Percentiles rank a stretch among this genome's conserved stretches.
phyloP scores from a whole-genome alignment of 2,797 vertebrate genomes.

The Nannoperca australis region DNA sequence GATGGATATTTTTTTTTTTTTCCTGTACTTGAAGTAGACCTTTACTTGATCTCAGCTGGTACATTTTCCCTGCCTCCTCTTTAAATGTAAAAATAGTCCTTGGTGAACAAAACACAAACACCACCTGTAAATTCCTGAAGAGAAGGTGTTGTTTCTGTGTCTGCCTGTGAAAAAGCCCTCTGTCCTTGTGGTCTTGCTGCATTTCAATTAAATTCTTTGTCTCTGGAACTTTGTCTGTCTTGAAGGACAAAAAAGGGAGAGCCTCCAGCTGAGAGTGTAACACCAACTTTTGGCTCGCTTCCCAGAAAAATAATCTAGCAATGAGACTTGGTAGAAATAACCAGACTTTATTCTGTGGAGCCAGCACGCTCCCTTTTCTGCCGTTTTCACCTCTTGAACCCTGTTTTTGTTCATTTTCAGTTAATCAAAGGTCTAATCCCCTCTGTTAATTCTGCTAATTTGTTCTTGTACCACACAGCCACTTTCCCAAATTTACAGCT shows the following conservation, averaged over 20 bases:
- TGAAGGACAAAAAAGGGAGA: constrained; percentile 49
- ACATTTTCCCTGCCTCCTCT: neutral
- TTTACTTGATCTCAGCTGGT: neutral
- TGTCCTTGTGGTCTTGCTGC: neutral
- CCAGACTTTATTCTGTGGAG: constrained; percentile 33
- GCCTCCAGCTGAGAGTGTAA: constrained; percentile 31
- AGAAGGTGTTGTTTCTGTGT: neutral
- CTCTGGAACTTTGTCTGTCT: constrained; percentile 4
- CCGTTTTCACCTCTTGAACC: constrained; percentile 56
- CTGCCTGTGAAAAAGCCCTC: neutral
- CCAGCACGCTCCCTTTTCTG: constrained; percentile 5
- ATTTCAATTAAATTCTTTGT: constrained; percentile 30
- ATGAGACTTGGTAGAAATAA: constrained; percentile 45
- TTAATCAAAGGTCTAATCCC: constrained; percentile 64
- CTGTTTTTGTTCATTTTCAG: constrained; percentile 60
- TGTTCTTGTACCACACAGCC: constrained; percentile 47
- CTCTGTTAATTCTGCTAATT: constrained; percentile 60
- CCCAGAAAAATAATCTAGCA: constrained; percentile 68
- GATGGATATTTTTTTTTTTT: neutral
- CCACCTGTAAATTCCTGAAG: neutral
- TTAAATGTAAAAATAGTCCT: neutral
- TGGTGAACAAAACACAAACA: neutral
- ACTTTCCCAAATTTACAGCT: constrained; percentile 47
- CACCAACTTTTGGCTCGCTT: constrained; percentile 51
- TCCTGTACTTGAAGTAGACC: neutral